Evolutionary conservation across 1,140 invertebrate genomes (phyloP), one percentile per base, ranked within the genome.

Genomic region (Trachymyrmex cornetzi): DNA sequence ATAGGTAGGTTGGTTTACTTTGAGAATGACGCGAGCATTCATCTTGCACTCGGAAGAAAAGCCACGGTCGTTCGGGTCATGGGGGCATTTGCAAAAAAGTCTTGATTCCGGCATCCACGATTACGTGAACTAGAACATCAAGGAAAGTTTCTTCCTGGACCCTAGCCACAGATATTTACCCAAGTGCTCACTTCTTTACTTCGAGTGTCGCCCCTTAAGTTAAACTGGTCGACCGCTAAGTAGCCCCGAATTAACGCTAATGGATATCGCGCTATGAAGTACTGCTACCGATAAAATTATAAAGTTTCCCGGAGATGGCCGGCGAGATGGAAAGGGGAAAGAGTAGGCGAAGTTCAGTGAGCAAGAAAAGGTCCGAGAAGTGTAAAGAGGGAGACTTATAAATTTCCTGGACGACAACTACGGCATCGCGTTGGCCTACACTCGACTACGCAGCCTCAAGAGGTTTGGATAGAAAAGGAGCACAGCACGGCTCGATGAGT

Each of bases 211-310:
- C 74, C 69, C 77, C 66, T 69, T 69, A 50, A 77, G 71, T 89
- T 88, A 79, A 66, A 30, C 12, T 6, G 71, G 71, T 61, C 53
- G 67, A 38, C 88, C 86, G 77, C 82, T 89, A 90, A 90, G 71
- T 75, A 82, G 64, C 59, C 77, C 57, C 59, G 55, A 90, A 90
- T 90, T 87, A 88, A 88, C 67, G 88, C 74, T 86, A 91, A 88
- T 87, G 89, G 89, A 89, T 90, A 85, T 87, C 74, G 89, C 63
- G 80, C 66, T 86, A 81, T 79, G 87, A 87, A 87, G 77, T 71
- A 80, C 57, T 69, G 77, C 61, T 88, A 87, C 86, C 88, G 90
- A 92, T 92, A 92, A 92, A 92, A 92, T 92, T 92, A 92, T 92
- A 89, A 92, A 92, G 84, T 92, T 92, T 85, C 19, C 63, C 38